A percentile compares a stretch with the other conserved stretches of the same genome.
Evolutionary conservation across 2,113 vertebrate species (phyloP).

Genomic region (Crypturellus undulatus): DNA sequence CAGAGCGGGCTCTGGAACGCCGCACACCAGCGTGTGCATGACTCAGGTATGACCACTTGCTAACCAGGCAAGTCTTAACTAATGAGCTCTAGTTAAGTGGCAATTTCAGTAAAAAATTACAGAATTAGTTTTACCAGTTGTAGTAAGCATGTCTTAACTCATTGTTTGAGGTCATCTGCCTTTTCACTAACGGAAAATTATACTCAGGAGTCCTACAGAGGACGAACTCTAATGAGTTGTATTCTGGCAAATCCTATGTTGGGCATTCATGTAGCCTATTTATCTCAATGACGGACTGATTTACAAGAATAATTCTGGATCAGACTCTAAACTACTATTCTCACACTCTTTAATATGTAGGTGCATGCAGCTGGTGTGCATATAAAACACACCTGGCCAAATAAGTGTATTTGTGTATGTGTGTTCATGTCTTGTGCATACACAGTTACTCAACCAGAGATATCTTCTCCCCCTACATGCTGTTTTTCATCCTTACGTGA

Average conservation of each 20-base stretch:
- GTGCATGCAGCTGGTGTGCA: background rate
- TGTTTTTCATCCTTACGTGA: background rate
- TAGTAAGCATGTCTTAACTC: background rate
- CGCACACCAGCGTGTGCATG: background rate
- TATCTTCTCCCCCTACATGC: background rate
- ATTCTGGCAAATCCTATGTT: background rate
- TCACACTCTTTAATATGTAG: background rate
- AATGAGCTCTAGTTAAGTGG: background rate
- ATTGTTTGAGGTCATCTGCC: background rate
- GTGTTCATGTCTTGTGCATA: too few species aligned
- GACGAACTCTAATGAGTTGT: background rate
- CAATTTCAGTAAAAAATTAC: background rate
- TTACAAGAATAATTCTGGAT: background rate
- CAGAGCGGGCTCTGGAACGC: background rate
- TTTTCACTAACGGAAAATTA: background rate
- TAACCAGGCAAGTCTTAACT: background rate
- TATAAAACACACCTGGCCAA: background rate
- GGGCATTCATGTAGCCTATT: background rate
- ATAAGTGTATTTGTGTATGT: background rate
- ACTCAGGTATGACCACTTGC: constrained; percentile 29
- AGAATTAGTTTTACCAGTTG: background rate
- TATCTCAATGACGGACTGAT: background rate
- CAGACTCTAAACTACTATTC: background rate
- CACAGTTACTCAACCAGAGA: background rate
- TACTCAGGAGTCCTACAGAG: background rate